Percentiles rank a stretch among this genome's conserved stretches.
Conservation (phyloP, 2,113 vertebrate genomes). For the Vidua chalybeata region DNA sequence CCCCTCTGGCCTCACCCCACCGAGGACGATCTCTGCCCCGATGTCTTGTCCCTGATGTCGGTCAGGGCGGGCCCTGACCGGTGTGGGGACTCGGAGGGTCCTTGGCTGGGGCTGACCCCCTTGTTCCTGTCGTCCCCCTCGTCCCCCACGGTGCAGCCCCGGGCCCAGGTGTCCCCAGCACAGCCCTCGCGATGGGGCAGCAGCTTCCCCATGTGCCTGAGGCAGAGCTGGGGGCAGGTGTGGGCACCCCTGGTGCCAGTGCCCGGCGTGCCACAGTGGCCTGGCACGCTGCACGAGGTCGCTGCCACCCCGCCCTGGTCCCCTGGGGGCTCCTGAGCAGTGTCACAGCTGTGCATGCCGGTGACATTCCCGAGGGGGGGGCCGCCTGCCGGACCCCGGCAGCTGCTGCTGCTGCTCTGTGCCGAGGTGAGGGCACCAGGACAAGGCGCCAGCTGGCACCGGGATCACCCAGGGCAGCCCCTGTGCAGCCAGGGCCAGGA, state of each 20-base stretch:
- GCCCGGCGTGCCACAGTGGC: rapidly evolving
- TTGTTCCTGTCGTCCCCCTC: too few species aligned
- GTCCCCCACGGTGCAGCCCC: rapidly evolving
- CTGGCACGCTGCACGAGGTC: neutral
- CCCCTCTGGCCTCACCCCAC: neutral
- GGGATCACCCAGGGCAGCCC: rapidly evolving
- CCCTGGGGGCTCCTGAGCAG: neutral
- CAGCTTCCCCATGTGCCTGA: neutral
- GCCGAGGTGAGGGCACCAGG: neutral
- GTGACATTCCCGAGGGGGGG: neutral
- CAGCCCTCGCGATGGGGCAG: rapidly evolving
- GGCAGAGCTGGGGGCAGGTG: neutral
- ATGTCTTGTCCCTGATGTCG: neutral
- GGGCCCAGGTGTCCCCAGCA: neutral
- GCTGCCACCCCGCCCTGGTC: rapidly evolving
- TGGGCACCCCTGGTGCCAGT: neutral
- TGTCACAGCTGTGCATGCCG: neutral
- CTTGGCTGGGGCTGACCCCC: neutral
- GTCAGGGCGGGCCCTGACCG: too few species aligned
- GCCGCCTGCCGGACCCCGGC: neutral
- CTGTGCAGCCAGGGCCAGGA: rapidly evolving
- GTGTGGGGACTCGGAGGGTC: neutral
- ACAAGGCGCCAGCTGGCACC: neutral
- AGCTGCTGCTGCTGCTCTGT: neutral
- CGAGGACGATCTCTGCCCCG: rapidly evolving